phyloP scores from a whole-genome alignment of 2,113 vertebrate species.

The Falcunculus frontatus region DNA sequence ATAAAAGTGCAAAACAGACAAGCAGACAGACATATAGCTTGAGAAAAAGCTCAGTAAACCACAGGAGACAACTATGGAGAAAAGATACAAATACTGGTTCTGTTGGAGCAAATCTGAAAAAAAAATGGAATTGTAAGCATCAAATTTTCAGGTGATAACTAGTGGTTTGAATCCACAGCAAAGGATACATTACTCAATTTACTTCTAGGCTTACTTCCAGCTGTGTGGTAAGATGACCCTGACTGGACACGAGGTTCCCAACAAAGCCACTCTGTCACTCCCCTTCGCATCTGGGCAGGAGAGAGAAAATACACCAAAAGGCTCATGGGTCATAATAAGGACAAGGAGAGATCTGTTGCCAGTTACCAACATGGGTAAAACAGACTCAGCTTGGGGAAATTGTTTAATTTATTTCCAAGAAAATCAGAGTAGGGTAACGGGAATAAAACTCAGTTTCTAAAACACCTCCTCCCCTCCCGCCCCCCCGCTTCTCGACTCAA shows the following conservation, averaged over 20 bases:
- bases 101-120: neutral
- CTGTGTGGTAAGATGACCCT: neutral
- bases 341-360: neutral
- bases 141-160: neutral
- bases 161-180: neutral
- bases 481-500: rapidly evolving
- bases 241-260: neutral
- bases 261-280: neutral
- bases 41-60: neutral
- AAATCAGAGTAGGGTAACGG: neutral
- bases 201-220: neutral
- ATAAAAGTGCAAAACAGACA: neutral
- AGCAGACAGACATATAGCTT: neutral
- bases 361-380: neutral
- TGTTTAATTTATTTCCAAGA: neutral
- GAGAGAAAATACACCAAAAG: neutral
- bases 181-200: neutral
- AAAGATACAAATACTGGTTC: neutral
- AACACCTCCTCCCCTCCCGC: rapidly evolving
- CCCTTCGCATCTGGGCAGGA: neutral
- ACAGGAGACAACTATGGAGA: neutral
- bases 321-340: no score
- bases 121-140: neutral
- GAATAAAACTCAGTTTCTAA: neutral
- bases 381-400: neutral